Evolutionary conservation across 2,888 invertebrate genomes (phyloP), one percentile per base, ranked within the genome.

Genomic region (Parnassius mnemosyne): DNA sequence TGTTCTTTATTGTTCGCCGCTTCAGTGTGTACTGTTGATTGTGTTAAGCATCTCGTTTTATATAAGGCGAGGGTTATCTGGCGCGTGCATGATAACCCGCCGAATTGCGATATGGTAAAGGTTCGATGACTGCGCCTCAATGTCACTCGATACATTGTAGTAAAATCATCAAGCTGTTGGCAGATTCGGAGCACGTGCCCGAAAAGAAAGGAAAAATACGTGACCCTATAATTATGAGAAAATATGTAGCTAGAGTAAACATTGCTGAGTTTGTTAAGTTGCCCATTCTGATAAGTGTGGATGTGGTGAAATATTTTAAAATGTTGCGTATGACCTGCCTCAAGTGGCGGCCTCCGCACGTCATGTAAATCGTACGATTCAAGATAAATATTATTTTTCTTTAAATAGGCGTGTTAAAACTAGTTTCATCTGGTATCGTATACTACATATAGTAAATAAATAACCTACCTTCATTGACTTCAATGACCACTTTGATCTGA

Each of bases 91-190:
- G 88, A 88, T 89, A 87, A 85, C 85, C 83, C 80, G 69, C 83
- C 85, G 57, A 88, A 89, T 79, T 74, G 75, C 70, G 81, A 80
- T 80, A 79, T 34, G 55, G 56, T 61, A 55, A 68, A 78, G 77
- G 90, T 89, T 90, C 90, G 88, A 87, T 89, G 89, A 90, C 89
- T 87, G 88, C 67, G 64, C 64, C 73, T 81, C 89, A 89, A 90
- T 89, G 89, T 89, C 89, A 87, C 74, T 71, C 71, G 68, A 70
- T 73, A 75, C 77, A 78, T 80, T 78, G 78, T 88, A 88, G 88
- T 89, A 89, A 89, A 87, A 79, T 88, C 87, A 89, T 88, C 88
- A 72, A 67, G 5, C 52, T 25, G 42, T 49, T 49, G 34, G 16
- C n/a, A 25, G 53, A 44, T 12, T 13, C 12, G 49, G 34, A 51